Base-by-base conservation (phyloP, 2,113 vertebrate genomes). In the Clarias macrocephalus region DNA sequence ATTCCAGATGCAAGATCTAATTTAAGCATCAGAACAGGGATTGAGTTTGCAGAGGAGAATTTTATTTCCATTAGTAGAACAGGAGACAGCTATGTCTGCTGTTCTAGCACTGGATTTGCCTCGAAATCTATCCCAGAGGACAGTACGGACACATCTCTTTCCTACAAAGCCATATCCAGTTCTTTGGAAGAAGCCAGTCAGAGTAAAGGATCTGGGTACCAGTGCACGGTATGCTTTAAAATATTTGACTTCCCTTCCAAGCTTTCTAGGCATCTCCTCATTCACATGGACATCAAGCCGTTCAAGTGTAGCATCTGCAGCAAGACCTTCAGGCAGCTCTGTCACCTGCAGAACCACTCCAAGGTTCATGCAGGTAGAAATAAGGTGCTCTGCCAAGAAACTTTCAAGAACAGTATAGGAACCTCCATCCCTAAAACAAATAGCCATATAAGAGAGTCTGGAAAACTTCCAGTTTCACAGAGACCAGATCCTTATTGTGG, bases 181-280 rank as follows among this genome's bases (percentile, higher is more conserved):
- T 48, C 63, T 56, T n/a, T 30, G 37, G n/a, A 30, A 63, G 79
- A 48, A 62, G 42, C 3, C 37, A 62, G 80, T 0, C 52, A 70
- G 57, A 83, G 30, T 19, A 88, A 85, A 60, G 48, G 80, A 52
- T 85, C 54, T 62, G 80, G 92, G 54, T 94, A 92, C 88, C 94
- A 95, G 87, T 97, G 96, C 93, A 95, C 95, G 89, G 95, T 93
- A 91, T 96, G 95, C 92, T 94, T 95, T 88, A 96, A 96, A 90
- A 93, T 90, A 80, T 97, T 96, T 89, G 95, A 94, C 1, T 95
- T 95, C 80, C 91, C 94, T 89, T 96, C 96, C 86, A 96, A 96
- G 91, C 95, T 96, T 88, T 94, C 96, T 87, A 94, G 96, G 83
- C 96, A 96, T 90, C 95, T 96, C 88, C 94, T 96, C 88, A 96